Evolutionary conservation across 2,888 invertebrate genomes (phyloP).

Genomic region (Rhaphigaster nebulosa): DNA sequence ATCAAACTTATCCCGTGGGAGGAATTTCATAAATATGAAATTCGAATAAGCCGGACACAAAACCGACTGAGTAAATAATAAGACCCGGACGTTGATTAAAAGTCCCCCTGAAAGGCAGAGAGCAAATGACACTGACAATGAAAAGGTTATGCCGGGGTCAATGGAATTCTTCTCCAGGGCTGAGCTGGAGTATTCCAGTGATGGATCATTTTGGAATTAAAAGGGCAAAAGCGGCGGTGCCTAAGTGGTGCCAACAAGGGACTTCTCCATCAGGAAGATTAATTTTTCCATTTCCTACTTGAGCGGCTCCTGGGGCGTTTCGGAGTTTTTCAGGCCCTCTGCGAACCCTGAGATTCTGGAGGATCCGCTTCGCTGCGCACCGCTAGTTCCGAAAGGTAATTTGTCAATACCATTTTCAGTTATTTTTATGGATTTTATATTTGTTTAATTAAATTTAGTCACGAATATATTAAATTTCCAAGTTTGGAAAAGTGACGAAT

Average conservation of each 20-base stretch:
- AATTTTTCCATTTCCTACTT: constrained; percentile 41
- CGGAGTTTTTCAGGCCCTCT: background rate
- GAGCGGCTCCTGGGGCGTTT: constrained; percentile 20
- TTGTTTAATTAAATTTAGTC: background rate
- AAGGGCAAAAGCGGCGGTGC: constrained; percentile 17
- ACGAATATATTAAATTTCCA: too few relatives aligned
- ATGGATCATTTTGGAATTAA: constrained; percentile 41
- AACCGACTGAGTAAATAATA: constrained; percentile 12
- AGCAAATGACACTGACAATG: constrained; percentile 34
- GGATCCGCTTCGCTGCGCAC: background rate
- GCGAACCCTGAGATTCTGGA: background rate
- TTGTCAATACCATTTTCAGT: background rate
- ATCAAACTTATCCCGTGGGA: background rate
- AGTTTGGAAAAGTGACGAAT: too few relatives aligned
- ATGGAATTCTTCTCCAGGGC: constrained; percentile 15
- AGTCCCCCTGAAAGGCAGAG: background rate
- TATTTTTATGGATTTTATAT: background rate
- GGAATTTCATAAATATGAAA: background rate
- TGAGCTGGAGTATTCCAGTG: constrained; percentile 27
- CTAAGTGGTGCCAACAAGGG: constrained; percentile 36
- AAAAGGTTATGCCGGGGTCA: constrained; percentile 33
- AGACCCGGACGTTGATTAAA: background rate
- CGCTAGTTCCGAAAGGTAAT: background rate
- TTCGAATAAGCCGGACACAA: background rate
- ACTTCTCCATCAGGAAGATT: constrained; percentile 36